Evolutionary conservation across 2,797 vertebrate genomes (phyloP).

Genomic region (Melanotaenia nigrans): DNA sequence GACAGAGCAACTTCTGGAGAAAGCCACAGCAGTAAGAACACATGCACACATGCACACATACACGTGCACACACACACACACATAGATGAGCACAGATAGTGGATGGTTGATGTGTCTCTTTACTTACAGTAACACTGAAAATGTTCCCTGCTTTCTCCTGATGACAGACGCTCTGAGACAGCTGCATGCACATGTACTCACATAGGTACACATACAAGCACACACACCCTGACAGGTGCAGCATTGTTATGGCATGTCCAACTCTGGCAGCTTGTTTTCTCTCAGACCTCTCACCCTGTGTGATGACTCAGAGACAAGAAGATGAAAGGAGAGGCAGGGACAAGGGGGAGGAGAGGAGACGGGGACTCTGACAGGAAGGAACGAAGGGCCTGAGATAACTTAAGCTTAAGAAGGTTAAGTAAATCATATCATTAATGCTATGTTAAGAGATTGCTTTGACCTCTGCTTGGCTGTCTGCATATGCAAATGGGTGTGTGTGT

Average conservation of each 20-base stretch:
- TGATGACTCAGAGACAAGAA: slow-evolving; percentile 74
- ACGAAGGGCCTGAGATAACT: slow-evolving; percentile 42
- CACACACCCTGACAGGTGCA: slow-evolving; percentile 59
- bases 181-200: slow-evolving; percentile 63
- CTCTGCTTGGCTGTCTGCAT: slow-evolving; percentile 69
- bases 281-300: slow-evolving; percentile 71
- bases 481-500: slow-evolving; percentile 50
- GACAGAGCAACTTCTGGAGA: slow-evolving; percentile 44
- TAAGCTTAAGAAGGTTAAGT: slow-evolving; percentile 65
- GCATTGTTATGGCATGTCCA: slow-evolving; percentile 74
- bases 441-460: slow-evolving; percentile 73
- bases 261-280: slow-evolving; percentile 75
- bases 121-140: slow-evolving; percentile 66
- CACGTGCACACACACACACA: slow-evolving; percentile 4
- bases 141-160: slow-evolving; percentile 57
- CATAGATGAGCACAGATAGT: not conserved
- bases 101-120: slow-evolving; percentile 29
- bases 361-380: slow-evolving; percentile 44
- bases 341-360: not conserved
- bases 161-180: slow-evolving; percentile 64
- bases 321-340: slow-evolving; percentile 67
- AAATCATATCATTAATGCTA: slow-evolving; percentile 73
- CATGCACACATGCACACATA: not conserved
- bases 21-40: slow-evolving; percentile 21
- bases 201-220: slow-evolving; percentile 49